Conservation (phyloP, 1,140 invertebrate species). For the Phymastichus coffea region DNA sequence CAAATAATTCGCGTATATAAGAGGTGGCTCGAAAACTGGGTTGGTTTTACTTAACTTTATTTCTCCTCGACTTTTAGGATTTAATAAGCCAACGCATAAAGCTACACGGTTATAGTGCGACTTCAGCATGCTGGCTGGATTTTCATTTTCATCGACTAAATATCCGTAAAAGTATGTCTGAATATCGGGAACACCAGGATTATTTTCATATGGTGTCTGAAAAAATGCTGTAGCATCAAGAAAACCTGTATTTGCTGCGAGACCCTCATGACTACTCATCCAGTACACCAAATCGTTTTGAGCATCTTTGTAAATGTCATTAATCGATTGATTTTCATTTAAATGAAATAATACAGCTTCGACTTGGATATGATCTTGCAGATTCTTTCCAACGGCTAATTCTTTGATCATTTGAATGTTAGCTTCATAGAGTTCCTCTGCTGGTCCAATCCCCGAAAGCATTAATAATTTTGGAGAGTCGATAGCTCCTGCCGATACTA, state of each 20-base stretch:
- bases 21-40: background rate
- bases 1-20: background rate
- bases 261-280: background rate
- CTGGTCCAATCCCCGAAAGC: conserved; percentile 68
- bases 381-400: conserved; percentile 59
- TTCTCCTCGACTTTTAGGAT: background rate
- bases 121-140: background rate
- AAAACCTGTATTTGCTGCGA: background rate
- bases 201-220: background rate
- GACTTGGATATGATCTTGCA: conserved; percentile 62
- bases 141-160: background rate
- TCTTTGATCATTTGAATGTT: conserved; percentile 58
- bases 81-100: background rate
- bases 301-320: background rate
- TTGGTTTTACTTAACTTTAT: background rate
- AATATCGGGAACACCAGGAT: background rate
- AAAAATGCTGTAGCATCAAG: background rate
- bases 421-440: conserved; percentile 59
- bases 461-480: conserved; percentile 66
- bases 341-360: conserved; percentile 1
- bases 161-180: background rate
- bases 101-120: too few relatives aligned
- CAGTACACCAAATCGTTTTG: background rate
- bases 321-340: background rate
- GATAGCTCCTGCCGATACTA: conserved; percentile 62